Percentiles rank a stretch among this genome's conserved stretches.
phyloP scores from a whole-genome alignment of 2,113 vertebrate species.

The Scolopax mira region DNA sequence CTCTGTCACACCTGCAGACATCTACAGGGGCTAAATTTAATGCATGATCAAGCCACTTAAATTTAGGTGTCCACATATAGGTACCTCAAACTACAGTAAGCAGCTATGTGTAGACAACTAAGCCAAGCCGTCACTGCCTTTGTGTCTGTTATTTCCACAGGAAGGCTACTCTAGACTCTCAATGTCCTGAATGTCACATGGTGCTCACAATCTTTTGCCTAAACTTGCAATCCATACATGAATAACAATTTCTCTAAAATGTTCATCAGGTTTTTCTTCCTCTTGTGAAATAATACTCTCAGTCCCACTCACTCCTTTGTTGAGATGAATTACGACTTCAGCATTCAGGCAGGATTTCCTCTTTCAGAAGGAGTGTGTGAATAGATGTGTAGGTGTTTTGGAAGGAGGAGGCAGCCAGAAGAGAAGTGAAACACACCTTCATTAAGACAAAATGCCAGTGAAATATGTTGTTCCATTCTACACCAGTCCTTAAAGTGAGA shows the following conservation, averaged over 20 bases:
- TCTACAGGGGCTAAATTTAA: background rate
- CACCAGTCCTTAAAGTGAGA: background rate
- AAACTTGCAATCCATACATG: background rate
- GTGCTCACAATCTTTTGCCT: background rate
- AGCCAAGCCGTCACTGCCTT: fast-evolving
- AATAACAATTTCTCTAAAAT: background rate
- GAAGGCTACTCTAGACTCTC: background rate
- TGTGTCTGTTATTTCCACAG: background rate
- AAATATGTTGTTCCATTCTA: background rate
- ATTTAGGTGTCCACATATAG: background rate
- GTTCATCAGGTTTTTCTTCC: background rate
- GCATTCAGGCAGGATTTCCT: background rate
- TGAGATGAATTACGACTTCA: background rate
- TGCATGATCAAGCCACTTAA: background rate
- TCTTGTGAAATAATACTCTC: background rate
- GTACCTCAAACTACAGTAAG: background rate
- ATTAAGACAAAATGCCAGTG: background rate
- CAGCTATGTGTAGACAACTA: fast-evolving
- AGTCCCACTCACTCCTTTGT: background rate
- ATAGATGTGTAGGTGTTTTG: background rate
- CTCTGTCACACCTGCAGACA: background rate
- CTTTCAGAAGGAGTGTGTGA: background rate
- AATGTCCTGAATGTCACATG: background rate
- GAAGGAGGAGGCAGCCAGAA: background rate
- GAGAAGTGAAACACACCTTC: background rate